Percentiles rank a stretch among this genome's conserved stretches.
phyloP scores from a whole-genome alignment of 2,888 invertebrate genomes.

The Callinectes sapidus region DNA sequence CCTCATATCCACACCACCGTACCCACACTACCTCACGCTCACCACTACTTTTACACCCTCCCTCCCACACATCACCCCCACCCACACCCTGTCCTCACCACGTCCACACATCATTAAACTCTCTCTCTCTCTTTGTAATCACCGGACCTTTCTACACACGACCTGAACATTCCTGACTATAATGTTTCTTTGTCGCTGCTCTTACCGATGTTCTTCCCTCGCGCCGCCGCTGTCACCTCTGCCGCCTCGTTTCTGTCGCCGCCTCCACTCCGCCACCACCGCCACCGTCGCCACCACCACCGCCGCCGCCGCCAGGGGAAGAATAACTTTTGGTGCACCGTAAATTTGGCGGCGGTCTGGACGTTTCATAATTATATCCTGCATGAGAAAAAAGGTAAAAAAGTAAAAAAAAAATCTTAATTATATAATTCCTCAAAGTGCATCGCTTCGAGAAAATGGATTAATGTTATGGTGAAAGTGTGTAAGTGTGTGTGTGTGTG shows the following conservation, averaged over 20 bases:
- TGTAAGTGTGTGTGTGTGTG: background rate
- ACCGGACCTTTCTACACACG: background rate
- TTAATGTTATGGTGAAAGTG: background rate
- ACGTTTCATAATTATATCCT: slow-evolving; percentile 27
- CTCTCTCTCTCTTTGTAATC: background rate
- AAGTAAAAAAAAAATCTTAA: background rate
- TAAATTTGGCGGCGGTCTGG: slow-evolving; percentile 8
- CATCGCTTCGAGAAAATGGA: background rate
- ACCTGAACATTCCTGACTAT: background rate
- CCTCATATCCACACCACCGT: background rate
- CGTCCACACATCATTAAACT: background rate
- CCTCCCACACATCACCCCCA: background rate
- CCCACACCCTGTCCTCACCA: background rate
- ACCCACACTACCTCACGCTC: background rate
- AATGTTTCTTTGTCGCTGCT: background rate
- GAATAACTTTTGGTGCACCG: slow-evolving; percentile 15
- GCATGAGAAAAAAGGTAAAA: background rate
- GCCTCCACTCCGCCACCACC: background rate
- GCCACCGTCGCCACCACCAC: background rate
- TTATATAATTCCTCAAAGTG: slow-evolving; percentile 14
- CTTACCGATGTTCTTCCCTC: background rate
- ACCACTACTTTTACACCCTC: background rate
- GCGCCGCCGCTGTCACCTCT: background rate
- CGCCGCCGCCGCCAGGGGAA: background rate
- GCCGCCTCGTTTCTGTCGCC: background rate